These are phyloP conservation scores for Leuctra nigra DNA, from an alignment of 2,888 invertebrate genomes.

Conservation along the genomic window DNA sequence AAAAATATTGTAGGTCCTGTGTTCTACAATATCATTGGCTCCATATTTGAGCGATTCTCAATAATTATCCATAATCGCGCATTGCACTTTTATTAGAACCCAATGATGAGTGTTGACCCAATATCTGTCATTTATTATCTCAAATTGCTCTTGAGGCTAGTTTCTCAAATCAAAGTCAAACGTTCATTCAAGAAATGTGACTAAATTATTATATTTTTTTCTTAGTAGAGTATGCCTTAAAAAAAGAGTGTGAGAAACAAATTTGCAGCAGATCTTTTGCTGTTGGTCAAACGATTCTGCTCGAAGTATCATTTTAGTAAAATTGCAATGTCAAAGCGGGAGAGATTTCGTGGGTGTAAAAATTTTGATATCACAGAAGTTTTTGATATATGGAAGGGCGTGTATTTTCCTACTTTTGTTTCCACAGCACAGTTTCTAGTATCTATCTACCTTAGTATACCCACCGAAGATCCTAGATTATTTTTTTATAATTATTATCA, in stretches of 20 bases:
- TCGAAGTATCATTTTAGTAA: background rate
- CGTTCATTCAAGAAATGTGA: too few relatives aligned
- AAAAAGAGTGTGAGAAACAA: slow-evolving; percentile 24
- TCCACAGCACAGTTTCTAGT: background rate
- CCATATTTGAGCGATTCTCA: too few relatives aligned
- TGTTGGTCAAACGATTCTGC: slow-evolving; percentile 26
- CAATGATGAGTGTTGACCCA: too few relatives aligned
- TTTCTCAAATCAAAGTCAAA: too few relatives aligned
- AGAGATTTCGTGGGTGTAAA: background rate
- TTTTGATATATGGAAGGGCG: slow-evolving; percentile 4
- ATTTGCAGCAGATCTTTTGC: slow-evolving; percentile 27
- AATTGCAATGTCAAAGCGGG: background rate
- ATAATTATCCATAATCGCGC: too few relatives aligned
- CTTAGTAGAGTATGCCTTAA: slow-evolving; percentile 27
- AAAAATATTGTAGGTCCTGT: slow-evolving; percentile 27
- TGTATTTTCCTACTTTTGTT: slow-evolving; percentile 9
- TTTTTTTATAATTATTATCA: background rate
- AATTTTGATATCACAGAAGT: background rate
- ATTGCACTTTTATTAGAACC: too few relatives aligned
- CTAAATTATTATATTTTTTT: too few relatives aligned
- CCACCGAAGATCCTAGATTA: slow-evolving; percentile 8
- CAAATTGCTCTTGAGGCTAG: too few relatives aligned
- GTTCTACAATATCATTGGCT: too few relatives aligned
- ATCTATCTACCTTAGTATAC: background rate
- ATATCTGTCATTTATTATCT: too few relatives aligned